These are phyloP conservation scores for Cydia amplana DNA, from an alignment of 1,140 invertebrate genomes.

Conservation along the genomic window DNA sequence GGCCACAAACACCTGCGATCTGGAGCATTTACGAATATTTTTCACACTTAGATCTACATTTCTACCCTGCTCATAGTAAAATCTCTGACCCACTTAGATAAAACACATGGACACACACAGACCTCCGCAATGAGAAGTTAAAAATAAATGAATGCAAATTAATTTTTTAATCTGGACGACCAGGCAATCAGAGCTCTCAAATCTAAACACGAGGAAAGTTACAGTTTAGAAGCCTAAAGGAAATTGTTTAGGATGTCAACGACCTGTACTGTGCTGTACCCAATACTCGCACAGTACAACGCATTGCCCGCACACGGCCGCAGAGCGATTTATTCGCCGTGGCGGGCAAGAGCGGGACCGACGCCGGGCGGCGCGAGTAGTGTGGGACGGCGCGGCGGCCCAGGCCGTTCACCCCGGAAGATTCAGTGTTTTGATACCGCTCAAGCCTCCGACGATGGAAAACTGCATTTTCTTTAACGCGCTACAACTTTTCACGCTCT, in stretches of 20 bases:
- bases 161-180: neutral
- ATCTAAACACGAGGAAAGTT: neutral
- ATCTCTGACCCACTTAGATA: no score
- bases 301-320: constrained; percentile 69
- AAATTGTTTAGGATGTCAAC: constrained; percentile 69
- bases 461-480: constrained; percentile 78
- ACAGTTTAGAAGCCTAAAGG: constrained; percentile 48
- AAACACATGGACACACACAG: no score
- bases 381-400: constrained; percentile 56
- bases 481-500: constrained; percentile 73
- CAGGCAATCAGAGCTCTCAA: constrained; percentile 1
- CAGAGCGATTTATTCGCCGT: constrained; percentile 69
- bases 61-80: neutral
- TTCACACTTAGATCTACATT: neutral
- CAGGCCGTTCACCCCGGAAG: constrained; percentile 76
- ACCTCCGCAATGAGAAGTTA: neutral
- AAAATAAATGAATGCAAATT: no score
- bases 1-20: no score
- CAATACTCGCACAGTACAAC: constrained; percentile 72
- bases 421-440: constrained; percentile 78
- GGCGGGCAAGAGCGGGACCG: constrained; percentile 54
- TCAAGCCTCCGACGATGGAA: constrained; percentile 71
- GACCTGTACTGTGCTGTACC: constrained; percentile 67
- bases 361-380: constrained; percentile 60
- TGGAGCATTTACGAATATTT: no score